Base-by-base conservation (phyloP, 92 coral and sea anemone species). In the Galaxea fascicularis region DNA sequence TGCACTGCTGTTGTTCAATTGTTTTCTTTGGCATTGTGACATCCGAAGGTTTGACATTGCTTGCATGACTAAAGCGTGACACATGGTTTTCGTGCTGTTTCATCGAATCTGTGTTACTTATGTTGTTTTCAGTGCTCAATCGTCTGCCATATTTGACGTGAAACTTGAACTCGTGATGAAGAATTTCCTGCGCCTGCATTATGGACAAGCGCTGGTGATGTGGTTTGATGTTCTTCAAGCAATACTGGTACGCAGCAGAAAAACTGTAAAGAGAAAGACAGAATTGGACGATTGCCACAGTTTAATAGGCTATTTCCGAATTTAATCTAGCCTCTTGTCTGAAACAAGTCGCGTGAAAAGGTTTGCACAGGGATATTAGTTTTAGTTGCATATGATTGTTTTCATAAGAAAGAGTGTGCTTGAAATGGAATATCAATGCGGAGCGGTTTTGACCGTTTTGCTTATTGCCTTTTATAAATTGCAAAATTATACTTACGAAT, bases 181-280 rank as follows among this genome's bases (percentile, higher is more conserved):
- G 75, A 74, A 93, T 88, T 80, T 93, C 97, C n/a, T 82, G 91
- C 27, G 97, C 91, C 89, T 93, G 93, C 95, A 91, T 93, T 82
- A 91, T 89, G 10, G 95, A 93, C 22, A 88, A 83, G 80, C 94
- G 94, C 21, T 71, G 88, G 70, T 93, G 97, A n/a, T 91, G 95
- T 74, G 92, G 94, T 86, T 90, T 94, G 87, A 59, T 86, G 78
- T 76, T 92, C 82, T 84, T 88, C 56, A 92, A 26, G 88, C 87
- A 94, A 53, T 85, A 86, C 76, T 89, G 89, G 76, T 80, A 94
- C 26, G 80, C 79, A 0, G 90, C 78, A 62, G 78, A 74, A 77
- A 92, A 75, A 81, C 98, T 94, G 85, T 18, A 64, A 80, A 45
- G 14, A 76, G 13, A 65, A 21, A 24, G 8, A 39, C 26, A 27